Evolutionary conservation across 2,888 invertebrate species (phyloP).

Genomic region (Sialis fuliginosa): DNA sequence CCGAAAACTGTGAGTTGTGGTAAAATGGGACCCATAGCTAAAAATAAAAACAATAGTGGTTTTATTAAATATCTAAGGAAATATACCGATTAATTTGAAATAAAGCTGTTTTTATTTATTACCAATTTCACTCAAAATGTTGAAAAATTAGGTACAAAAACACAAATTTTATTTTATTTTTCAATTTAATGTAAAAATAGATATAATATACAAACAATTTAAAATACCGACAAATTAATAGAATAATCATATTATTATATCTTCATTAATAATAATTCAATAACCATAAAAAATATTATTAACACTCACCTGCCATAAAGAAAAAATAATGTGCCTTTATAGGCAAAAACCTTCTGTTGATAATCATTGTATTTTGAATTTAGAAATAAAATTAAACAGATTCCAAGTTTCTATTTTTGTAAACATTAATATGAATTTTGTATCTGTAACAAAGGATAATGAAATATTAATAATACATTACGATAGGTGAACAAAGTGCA

Average conservation of each 20-base stretch:
- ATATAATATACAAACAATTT: not conserved
- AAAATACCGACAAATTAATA: not conserved
- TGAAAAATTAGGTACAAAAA: not conserved
- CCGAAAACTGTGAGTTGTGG: slow-evolving; percentile 65
- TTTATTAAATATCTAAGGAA: not conserved
- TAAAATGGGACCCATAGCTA: slow-evolving; percentile 65
- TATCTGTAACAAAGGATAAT: no score
- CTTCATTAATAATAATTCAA: no score
- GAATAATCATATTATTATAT: no score
- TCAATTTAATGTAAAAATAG: not conserved
- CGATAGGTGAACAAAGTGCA: no score
- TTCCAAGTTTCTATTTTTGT: no score
- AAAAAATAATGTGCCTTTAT: slow-evolving; percentile 78
- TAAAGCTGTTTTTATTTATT: no score
- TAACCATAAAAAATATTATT: not conserved
- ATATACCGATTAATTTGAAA: no score
- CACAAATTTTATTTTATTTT: not conserved
- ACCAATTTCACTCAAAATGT: no score
- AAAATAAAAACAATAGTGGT: slow-evolving; percentile 14
- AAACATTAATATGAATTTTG: no score
- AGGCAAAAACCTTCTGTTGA: slow-evolving; percentile 53
- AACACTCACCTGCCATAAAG: slow-evolving; percentile 62
- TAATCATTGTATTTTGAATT: slow-evolving; percentile 23
- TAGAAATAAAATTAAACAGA: no score
- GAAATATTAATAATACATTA: no score